Base-by-base conservation (phyloP, 2,797 vertebrate species). In the Premnoplex brunnescens region DNA sequence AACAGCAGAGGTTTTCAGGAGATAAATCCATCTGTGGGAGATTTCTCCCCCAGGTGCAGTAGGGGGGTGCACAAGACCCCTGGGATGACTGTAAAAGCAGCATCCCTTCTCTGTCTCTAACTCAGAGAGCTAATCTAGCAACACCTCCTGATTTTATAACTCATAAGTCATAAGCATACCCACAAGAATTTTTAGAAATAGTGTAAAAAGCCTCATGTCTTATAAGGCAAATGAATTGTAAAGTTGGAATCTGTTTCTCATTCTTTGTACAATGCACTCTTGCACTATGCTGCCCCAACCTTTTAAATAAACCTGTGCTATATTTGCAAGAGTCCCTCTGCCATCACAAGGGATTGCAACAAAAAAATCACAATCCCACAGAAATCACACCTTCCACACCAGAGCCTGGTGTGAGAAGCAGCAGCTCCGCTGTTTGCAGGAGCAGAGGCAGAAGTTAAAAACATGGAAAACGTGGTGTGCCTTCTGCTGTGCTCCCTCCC, bases 161-260 rank as follows among this genome's bases (percentile, higher is more conserved):
- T 68, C 76, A 20, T 26, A 49, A 85, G 34, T 22, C 21, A 56
- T 56, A 91, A 44, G 10, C 41, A 37, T 55, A 17, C 34, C 32
- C 76, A 51, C 39, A 88, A 88, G 34, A 77, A 55, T 88, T 87
- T 92, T 73, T 32, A 5, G 52, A 80, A 85, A 83, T 23, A 34
- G 41, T 59, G 19, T 55, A 27, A 84, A 88, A 85, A 91, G 10
- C 18, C 34, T 72, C 20, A 2, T 28, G 67, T 72, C 54, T 67
- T 68, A 19, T 14, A 55, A 81, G 21, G 66, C 48, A 90, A 92
- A 74, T 55, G 10, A 73, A 84, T 56, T 69, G 63, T 18, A 36
- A 21, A 34, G 36, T 2, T 48, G 62, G 66, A 55, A 82, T 84
- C 91, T 49, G 60, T 56, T 89, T 77, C 73, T 90, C 72, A 6